A percentile compares a stretch with the other conserved stretches of the same genome.
Conservation (phyloP, 1,140 invertebrate species). For the Colletes latitarsis region DNA sequence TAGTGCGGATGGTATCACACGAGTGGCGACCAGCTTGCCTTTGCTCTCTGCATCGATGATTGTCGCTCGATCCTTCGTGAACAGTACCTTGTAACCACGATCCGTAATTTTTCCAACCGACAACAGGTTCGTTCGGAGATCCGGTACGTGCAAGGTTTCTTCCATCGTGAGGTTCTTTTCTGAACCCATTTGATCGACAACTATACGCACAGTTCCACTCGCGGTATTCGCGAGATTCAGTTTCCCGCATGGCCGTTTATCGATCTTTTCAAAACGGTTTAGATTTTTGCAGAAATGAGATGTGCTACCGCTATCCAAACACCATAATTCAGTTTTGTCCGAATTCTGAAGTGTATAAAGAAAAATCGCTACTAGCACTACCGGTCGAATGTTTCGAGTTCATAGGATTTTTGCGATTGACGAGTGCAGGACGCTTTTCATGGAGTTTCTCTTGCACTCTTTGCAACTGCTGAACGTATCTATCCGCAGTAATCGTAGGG, state of each 20-base stretch:
- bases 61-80: not conserved
- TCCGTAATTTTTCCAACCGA: conserved; percentile 47
- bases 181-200: not conserved
- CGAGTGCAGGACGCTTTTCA: no score
- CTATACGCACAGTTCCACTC: not conserved
- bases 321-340: not conserved
- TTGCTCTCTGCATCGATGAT: not conserved
- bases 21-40: not conserved
- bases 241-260: not conserved
- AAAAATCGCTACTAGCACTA: not conserved
- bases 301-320: conserved; percentile 9
- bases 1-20: no score
- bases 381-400: not conserved
- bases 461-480: no score
- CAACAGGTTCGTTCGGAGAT: conserved; percentile 16
- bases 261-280: not conserved
- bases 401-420: no score
- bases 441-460: no score
- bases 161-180: not conserved
- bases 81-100: conserved; percentile 32
- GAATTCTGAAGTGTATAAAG: not conserved
- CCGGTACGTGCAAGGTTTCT: not conserved
- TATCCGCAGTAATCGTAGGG: no score
- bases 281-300: not conserved
- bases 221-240: not conserved